phyloP scores from a whole-genome alignment of 2,113 vertebrate genomes.

The Thalassoma bifasciatum region DNA sequence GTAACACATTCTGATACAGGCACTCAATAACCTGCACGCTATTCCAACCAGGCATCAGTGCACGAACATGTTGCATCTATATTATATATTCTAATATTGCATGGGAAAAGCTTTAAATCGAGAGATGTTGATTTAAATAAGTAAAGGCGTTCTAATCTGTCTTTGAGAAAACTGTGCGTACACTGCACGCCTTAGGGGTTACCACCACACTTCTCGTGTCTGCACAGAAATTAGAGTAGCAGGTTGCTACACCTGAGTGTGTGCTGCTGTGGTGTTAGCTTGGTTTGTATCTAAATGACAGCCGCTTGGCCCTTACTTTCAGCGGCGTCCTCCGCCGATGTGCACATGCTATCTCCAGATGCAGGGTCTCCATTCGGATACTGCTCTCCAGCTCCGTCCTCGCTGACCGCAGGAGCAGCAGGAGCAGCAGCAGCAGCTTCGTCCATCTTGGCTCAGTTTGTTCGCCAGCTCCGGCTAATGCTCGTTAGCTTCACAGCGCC shows the following conservation, averaged over 20 bases:
- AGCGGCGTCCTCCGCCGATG: constrained; percentile 7
- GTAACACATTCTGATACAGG: no score
- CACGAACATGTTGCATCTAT: no score
- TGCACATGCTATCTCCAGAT: not conserved
- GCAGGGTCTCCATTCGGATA: not conserved
- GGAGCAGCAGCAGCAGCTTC: constrained; percentile 28
- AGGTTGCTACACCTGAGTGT: not conserved
- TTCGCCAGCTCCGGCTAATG: constrained; percentile 32
- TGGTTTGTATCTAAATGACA: not conserved
- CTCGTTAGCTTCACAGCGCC: constrained; percentile 13
- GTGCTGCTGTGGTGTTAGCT: not conserved
- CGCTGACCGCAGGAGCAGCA: constrained; percentile 1
- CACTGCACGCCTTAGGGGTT: no score
- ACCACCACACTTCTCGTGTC: not conserved
- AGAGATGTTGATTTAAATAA: no score
- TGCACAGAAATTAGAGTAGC: not conserved
- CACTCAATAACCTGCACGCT: no score
- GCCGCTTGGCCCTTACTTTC: constrained; percentile 38
- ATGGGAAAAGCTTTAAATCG: no score
- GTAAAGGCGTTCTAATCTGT: no score
- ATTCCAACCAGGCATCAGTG: no score
- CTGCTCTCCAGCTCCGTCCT: constrained; percentile 30
- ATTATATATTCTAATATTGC: no score
- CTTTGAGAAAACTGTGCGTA: no score
- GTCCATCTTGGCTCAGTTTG: constrained; percentile 70